A percentile compares a stretch with the other conserved stretches of the same genome.
phyloP scores from a whole-genome alignment of 1,140 invertebrate species.

The Zeugodacus cucurbitae region DNA sequence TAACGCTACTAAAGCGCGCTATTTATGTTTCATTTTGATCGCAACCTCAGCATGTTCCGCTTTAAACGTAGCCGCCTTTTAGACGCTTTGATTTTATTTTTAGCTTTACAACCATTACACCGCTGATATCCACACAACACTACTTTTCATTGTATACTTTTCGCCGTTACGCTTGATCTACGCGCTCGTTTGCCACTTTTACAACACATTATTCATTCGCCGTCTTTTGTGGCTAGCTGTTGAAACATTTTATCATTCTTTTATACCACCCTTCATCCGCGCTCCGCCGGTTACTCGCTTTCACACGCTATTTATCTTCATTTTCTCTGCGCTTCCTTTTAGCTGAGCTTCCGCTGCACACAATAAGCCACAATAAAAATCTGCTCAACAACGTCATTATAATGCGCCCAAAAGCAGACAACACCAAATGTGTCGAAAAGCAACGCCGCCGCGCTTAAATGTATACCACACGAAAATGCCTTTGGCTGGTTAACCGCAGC shows the following conservation, averaged over 20 bases:
- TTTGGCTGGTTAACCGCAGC: not conserved
- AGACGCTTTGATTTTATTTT: not conserved
- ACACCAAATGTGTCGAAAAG: not conserved
- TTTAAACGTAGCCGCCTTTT: not conserved
- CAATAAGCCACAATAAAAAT: slow-evolving; percentile 16
- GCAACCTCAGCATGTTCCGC: not conserved
- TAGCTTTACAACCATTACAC: not conserved
- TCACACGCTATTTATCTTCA: not conserved
- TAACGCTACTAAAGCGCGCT: not conserved
- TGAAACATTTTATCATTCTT: not conserved
- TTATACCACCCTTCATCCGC: not conserved
- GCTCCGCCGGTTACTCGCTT: not conserved
- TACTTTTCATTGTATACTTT: not conserved
- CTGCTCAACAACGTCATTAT: not conserved
- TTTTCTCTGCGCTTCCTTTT: not conserved
- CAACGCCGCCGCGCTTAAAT: not conserved
- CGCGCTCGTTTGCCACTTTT: not conserved
- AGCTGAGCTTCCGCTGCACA: not conserved
- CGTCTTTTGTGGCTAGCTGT: not conserved
- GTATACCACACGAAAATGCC: not conserved
- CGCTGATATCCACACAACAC: not conserved
- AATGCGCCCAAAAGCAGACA: not conserved
- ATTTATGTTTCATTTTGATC: not conserved
- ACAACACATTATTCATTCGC: not conserved
- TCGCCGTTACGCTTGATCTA: not conserved